Conservation (phyloP, 1,140 invertebrate species). For the Adelges cooleyi region DNA sequence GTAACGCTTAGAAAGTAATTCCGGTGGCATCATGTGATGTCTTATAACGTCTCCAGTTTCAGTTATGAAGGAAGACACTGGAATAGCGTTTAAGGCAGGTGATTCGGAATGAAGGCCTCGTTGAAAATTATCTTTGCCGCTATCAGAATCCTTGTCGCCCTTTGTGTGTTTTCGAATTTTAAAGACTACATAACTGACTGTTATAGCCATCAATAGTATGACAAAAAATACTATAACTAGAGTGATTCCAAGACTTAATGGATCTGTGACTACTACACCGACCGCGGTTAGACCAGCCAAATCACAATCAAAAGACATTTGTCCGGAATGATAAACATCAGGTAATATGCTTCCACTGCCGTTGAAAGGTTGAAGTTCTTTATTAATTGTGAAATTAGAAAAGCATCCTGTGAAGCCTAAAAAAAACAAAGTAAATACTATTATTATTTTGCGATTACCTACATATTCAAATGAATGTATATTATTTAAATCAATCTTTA, state of each 20-base stretch:
- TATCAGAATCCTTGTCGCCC: slow-evolving; percentile 40
- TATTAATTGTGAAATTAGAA: slow-evolving; percentile 77
- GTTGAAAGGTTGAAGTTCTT: slow-evolving; percentile 77
- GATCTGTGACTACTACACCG: slow-evolving; percentile 63
- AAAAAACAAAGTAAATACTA: neutral
- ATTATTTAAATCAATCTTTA: neutral
- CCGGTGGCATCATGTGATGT: slow-evolving; percentile 61
- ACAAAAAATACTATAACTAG: slow-evolving; percentile 90
- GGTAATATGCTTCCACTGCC: slow-evolving; percentile 69
- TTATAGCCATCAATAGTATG: slow-evolving; percentile 72
- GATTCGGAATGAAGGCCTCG: slow-evolving; percentile 35
- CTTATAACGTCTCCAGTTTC: slow-evolving; percentile 45
- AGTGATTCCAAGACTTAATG: slow-evolving; percentile 78
- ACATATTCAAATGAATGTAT: too few species aligned
- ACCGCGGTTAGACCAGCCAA: slow-evolving; percentile 57
- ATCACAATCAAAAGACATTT: slow-evolving; percentile 53
- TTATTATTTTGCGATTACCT: too few species aligned
- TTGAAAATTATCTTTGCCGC: slow-evolving; percentile 30
- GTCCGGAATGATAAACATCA: slow-evolving; percentile 54
- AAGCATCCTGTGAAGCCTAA: slow-evolving; percentile 76
- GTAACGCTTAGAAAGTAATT: slow-evolving; percentile 64
- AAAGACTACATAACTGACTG: slow-evolving; percentile 81
- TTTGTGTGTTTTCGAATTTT: slow-evolving; percentile 69
- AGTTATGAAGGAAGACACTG: slow-evolving; percentile 13
- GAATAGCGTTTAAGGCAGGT: slow-evolving; percentile 33